Evolutionary conservation across 30 jellyfish, hydroid and myxozoan genomes (phyloP).

Genomic region (Nemopilema nomurai): DNA sequence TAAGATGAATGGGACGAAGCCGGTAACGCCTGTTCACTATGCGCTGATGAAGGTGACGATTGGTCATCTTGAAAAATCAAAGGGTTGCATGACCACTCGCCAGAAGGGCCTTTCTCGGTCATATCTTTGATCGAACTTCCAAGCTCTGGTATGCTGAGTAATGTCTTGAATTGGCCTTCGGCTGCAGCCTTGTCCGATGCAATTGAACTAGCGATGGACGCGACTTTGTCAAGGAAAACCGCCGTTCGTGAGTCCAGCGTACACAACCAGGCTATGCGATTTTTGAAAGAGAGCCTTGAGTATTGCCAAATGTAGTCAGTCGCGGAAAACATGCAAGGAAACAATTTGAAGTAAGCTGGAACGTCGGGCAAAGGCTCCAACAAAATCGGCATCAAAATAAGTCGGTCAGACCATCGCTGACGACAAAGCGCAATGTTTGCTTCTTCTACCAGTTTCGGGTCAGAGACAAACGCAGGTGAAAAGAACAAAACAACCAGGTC

Average conservation of each 20-base stretch:
- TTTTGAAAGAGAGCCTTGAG: background rate
- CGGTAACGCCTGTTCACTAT: background rate
- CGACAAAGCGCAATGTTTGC: constrained; percentile 62
- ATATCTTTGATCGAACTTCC: constrained; percentile 9
- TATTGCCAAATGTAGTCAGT: constrained; percentile 48
- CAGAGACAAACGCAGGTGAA: constrained; percentile 44
- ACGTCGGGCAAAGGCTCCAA: constrained; percentile 29
- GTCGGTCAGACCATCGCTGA: constrained; percentile 50
- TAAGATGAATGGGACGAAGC: background rate
- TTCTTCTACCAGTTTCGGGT: constrained; percentile 46
- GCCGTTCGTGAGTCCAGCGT: constrained; percentile 15
- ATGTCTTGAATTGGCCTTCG: constrained; percentile 38
- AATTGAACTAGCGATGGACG: constrained; percentile 46
- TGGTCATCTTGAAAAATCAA: constrained; percentile 24
- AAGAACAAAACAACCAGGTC: constrained; percentile 36
- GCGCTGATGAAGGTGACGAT: background rate
- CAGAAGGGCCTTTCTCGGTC: background rate
- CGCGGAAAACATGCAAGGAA: constrained; percentile 28
- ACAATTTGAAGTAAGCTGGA: constrained; percentile 40
- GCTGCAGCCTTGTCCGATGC: constrained; percentile 9
- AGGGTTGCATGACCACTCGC: constrained; percentile 19
- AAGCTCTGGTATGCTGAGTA: constrained; percentile 30
- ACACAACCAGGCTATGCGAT: constrained; percentile 35
- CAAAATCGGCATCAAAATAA: constrained; percentile 28
- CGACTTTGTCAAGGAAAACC: constrained; percentile 44